These are phyloP conservation scores for Echinarachnius parma DNA, from an alignment of 53 echinoderm and acorn worm genomes.

Conservation along the genomic window DNA sequence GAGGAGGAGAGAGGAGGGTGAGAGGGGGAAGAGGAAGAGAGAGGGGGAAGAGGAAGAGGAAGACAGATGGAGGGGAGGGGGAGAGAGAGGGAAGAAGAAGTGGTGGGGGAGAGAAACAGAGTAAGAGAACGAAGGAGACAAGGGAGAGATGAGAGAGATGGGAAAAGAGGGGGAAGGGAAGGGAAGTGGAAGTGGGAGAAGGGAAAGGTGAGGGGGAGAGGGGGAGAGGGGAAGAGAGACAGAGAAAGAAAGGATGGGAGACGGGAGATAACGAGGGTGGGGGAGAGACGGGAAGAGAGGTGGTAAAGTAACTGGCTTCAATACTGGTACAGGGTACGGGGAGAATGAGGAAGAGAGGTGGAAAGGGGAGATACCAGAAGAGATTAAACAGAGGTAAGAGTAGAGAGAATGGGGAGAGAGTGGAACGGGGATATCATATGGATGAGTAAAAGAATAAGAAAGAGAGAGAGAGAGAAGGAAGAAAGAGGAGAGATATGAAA, in stretches of 20 bases:
- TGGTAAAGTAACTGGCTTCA: neutral
- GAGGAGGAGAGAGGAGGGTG: conserved; percentile 2
- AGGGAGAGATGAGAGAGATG: neutral
- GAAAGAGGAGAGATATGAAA: neutral
- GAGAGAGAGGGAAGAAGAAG: neutral
- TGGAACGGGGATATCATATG: neutral
- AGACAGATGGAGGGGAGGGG: neutral
- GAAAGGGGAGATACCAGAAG: neutral
- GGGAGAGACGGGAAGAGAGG: neutral
- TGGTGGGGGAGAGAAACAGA: neutral
- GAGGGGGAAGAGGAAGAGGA: neutral
- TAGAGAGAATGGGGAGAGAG: neutral
- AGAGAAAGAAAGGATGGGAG: neutral
- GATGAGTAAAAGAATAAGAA: neutral
- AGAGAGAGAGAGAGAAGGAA: neutral
- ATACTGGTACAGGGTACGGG: neutral
- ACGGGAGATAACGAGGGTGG: neutral
- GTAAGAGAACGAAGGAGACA: neutral
- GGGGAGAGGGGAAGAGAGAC: neutral
- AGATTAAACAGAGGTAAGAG: neutral
- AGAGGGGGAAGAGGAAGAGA: neutral
- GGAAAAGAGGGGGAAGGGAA: conserved; percentile 17
- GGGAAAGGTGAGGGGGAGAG: neutral
- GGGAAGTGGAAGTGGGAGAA: conserved; percentile 4
- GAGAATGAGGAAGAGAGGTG: neutral